Evolutionary conservation across 2,113 vertebrate species (phyloP).

Genomic region (Notarius quadriscutis): DNA sequence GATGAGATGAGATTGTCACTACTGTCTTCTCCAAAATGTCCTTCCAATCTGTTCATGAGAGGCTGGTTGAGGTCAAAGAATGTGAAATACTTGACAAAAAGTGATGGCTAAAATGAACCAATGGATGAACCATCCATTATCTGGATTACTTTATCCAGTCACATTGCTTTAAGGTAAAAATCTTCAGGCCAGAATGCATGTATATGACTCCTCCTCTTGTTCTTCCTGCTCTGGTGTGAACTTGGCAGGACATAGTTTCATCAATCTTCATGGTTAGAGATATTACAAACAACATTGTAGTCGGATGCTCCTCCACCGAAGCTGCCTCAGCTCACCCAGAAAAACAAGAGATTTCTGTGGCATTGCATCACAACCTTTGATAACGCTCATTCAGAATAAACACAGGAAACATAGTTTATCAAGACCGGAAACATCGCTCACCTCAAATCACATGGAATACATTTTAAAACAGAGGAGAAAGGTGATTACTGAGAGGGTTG

Average conservation of each 20-base stretch:
- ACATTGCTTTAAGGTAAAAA: background rate
- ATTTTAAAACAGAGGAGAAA: background rate
- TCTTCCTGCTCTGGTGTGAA: slow-evolving; percentile 13
- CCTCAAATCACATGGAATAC: background rate
- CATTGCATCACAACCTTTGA: slow-evolving; percentile 49
- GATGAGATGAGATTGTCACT: background rate
- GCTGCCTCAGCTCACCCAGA: slow-evolving; percentile 37
- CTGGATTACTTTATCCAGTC: background rate
- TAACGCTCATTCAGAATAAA: slow-evolving; percentile 38
- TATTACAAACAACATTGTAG: slow-evolving; percentile 35
- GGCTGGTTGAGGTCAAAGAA: background rate
- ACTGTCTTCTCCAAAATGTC: background rate
- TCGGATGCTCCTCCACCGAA: slow-evolving; percentile 22
- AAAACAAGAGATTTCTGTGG: slow-evolving; percentile 46
- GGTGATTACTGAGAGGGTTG: background rate
- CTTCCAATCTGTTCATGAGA: background rate
- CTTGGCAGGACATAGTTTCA: background rate
- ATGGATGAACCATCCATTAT: background rate
- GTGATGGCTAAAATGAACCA: background rate
- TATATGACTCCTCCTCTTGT: background rate
- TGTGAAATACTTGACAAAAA: background rate
- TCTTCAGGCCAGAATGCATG: background rate
- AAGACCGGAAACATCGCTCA: slow-evolving; percentile 28
- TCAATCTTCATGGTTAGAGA: slow-evolving; percentile 10
- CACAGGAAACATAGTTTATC: slow-evolving; percentile 49